phyloP scores from a whole-genome alignment of 2,797 vertebrate genomes.

The Squalus acanthias region DNA sequence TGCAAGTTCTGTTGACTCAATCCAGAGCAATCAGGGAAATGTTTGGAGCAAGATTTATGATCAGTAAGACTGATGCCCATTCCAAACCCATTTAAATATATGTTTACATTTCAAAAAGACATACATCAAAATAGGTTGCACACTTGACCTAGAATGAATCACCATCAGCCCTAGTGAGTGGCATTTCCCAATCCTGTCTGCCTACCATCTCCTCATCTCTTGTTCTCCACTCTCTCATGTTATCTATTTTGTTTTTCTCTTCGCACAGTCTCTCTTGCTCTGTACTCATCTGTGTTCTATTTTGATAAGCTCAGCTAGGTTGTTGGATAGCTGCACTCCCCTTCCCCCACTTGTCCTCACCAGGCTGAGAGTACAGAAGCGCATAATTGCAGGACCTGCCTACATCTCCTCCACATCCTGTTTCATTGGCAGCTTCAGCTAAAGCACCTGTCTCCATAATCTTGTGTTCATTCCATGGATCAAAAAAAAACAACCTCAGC shows the following conservation, averaged over 20 bases:
- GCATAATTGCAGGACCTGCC: neutral
- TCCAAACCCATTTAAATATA: neutral
- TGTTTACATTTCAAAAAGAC: neutral
- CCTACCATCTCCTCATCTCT: neutral
- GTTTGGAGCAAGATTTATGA: neutral
- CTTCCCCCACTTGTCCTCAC: neutral
- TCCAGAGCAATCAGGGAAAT: neutral
- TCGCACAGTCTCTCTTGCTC: neutral
- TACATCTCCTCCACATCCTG: slow-evolving; percentile 4
- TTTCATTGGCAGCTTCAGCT: neutral
- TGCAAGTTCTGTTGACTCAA: neutral
- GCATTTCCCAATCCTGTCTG: neutral
- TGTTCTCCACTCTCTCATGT: neutral
- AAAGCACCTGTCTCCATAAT: slow-evolving; percentile 15
- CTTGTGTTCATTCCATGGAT: slow-evolving; percentile 1
- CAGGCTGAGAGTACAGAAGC: neutral
- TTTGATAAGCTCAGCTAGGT: neutral
- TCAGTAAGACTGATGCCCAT: neutral
- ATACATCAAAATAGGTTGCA: neutral
- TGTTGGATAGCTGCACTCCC: neutral
- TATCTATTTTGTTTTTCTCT: neutral
- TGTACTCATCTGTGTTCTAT: neutral
- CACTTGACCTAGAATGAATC: neutral
- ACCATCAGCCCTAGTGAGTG: neutral
- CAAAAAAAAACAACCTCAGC: neutral